Evolutionary conservation across 2,888 invertebrate species (phyloP), one percentile per base, ranked within the genome.

Genomic region (Eumerus sabulonum): DNA sequence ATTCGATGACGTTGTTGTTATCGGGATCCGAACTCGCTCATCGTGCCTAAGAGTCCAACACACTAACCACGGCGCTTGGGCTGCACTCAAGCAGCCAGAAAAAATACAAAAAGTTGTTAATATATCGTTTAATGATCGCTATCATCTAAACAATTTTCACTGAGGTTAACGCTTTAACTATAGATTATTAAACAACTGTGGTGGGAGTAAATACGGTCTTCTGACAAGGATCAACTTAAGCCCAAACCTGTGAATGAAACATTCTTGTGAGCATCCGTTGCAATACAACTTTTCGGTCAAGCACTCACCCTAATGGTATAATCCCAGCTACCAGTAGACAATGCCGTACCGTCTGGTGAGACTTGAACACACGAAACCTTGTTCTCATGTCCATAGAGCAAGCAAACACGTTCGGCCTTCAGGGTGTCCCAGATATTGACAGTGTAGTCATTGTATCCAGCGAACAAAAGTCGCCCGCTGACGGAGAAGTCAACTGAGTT

Each of bases 341-440:
- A 92, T 67, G 98, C 98, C 38, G 99, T 98, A 81, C 99, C 99
- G 91, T 99, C 99, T 54, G 98, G 98, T 71, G 98, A 97, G 44
- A 98, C 95, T 89, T 95, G 95, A 81, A 98, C 92, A 90, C 95
- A 95, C 59, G 96, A 95, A 47, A 98, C 97, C 85, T 98, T 92
- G 90, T 98, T 98, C 90, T 98, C 98, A 90, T 98, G 98, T 0
- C 98, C 98, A 89, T 97, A 97, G 70, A 98, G 90, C 84, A 98
- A 92, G 86, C 96, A 94, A 54, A 98, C 94, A 81, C 98, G 92
- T 84, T 93, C 93, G 83, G 96, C 97, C 88, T 99, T 99, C 82
- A 99, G 91, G 40, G 98, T 97, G 90, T 99, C 99, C 99, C 99
- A 99, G 38, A 98, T 95, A 90, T 98, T 97, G 62, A 99, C 97